A percentile compares a stretch with the other conserved stretches of the same genome.
phyloP scores from a whole-genome alignment of 2,113 vertebrate species.

The Micromys minutus region DNA sequence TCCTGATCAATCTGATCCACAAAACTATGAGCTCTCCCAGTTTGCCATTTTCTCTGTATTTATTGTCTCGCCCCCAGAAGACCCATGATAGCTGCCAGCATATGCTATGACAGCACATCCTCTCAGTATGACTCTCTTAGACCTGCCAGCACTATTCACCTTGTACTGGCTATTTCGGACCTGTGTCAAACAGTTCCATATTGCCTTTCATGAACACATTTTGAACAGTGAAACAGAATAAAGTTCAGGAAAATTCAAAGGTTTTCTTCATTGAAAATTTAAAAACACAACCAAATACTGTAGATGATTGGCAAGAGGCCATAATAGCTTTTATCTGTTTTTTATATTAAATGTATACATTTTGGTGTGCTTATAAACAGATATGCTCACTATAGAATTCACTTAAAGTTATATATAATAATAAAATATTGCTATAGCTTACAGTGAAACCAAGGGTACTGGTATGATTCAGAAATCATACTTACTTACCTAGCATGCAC shows the following conservation, averaged over 20 bases:
- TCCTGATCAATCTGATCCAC: not conserved
- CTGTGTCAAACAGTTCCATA: not conserved
- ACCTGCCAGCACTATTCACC: not conserved
- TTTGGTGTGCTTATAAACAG: not conserved
- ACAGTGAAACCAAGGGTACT: not conserved
- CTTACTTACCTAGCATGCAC: not conserved
- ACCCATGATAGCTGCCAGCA: too few relatives aligned
- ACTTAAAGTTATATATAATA: not conserved
- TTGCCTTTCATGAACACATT: not conserved
- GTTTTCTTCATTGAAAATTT: slow-evolving; percentile 47
- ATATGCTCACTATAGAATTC: not conserved
- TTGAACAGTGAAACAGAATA: not conserved
- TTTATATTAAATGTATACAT: slow-evolving; percentile 8
- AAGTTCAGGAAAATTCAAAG: not conserved
- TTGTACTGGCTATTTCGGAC: not conserved
- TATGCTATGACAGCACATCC: fast-evolving
- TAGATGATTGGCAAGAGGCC: not conserved
- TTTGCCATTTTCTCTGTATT: not conserved
- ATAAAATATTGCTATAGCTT: slow-evolving; percentile 25
- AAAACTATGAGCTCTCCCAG: not conserved
- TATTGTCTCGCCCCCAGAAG: not conserved
- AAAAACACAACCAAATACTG: not conserved
- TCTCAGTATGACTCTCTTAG: not conserved
- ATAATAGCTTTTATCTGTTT: not conserved
- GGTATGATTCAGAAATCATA: slow-evolving; percentile 31